These are phyloP conservation scores for Leptatherina wallacei DNA, from an alignment of 2,797 vertebrate genomes.

Conservation along the genomic window DNA sequence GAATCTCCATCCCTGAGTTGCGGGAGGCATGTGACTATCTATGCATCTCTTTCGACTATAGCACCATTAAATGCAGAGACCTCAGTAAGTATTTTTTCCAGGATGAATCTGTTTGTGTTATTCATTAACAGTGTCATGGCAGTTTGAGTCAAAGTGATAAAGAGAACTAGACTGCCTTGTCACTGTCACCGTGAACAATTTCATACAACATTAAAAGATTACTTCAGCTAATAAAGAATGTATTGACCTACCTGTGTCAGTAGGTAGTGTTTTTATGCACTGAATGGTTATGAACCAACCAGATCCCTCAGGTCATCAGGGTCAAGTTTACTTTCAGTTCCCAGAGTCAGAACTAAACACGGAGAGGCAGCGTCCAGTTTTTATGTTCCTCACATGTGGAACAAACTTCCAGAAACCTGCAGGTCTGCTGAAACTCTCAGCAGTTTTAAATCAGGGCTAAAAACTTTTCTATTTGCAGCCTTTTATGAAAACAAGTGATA, in stretches of 20 bases:
- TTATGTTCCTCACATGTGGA: too few species aligned
- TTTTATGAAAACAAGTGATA: too few species aligned
- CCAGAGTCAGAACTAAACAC: too few species aligned
- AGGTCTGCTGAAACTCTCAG: too few species aligned
- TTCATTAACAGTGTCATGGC: not conserved
- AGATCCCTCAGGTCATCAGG: too few species aligned
- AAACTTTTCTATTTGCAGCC: too few species aligned
- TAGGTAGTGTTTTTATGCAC: not conserved
- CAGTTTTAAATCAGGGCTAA: too few species aligned
- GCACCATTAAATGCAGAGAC: constrained; percentile 99
- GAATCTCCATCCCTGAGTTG: constrained; percentile 98
- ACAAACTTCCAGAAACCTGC: too few species aligned
- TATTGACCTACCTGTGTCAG: not conserved
- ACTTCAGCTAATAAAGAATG: not conserved
- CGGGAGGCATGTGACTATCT: constrained; percentile 99
- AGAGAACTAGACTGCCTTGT: not conserved
- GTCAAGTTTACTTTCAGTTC: too few species aligned
- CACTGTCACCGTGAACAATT: not conserved
- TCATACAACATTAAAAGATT: not conserved
- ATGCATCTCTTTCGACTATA: constrained; percentile 99
- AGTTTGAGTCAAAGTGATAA: constrained; percentile 1
- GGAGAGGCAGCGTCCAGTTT: too few species aligned
- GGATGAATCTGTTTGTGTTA: not conserved
- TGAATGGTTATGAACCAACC: too few species aligned
- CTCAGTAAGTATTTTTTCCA: constrained; percentile 90